Evolutionary conservation across 1,140 invertebrate genomes (phyloP), one percentile per base, ranked within the genome.

Genomic region (Eufriesea mexicana): DNA sequence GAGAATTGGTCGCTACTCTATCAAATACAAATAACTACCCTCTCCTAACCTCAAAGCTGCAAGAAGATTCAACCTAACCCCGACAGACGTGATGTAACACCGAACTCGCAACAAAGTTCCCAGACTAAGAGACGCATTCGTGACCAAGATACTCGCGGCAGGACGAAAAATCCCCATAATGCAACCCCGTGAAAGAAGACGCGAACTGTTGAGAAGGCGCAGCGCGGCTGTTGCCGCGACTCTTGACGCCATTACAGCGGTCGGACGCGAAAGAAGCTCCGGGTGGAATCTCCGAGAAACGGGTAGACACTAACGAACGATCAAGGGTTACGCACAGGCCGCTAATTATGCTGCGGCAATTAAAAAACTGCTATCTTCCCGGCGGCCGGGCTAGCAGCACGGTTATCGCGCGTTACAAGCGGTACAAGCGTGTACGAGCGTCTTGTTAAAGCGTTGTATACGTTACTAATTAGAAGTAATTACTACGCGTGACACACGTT

Each of bases 381-480:
- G 18, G 16, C 20, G 9, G 42, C 6, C 12, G 18, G 18, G 71
- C 35, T n/a, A 68, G 45, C 20, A 54, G 23, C 45, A 18, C 10
- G 42, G 51, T 55, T 57, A 76, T 76, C 72, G 73, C 62, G 54
- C 59, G 74, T 72, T 72, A 72, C 78, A 49, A 59, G 54, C 57
- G 35, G 47, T 82, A 81, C 72, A 66, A 75, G 71, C 79, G 59
- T 64, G 74, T 49, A 73, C 74, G 42, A 76, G 72, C 72, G 79
- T 81, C 79, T 76, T 68, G 79, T 76, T 82, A 67, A 49, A 82
- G 57, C 72, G 47, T 82, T 76, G 73, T 76, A 76, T 82, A 82
- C 73, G 79, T 82, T 67, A 82, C 79, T 82, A 82, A 82, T 82
- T 82, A 82, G 79, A 76, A 82, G 79, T 82, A 82, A 82, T 82